Evolutionary conservation across 2,797 vertebrate genomes (phyloP).

Genomic region (Odontamblyopus rebecca): DNA sequence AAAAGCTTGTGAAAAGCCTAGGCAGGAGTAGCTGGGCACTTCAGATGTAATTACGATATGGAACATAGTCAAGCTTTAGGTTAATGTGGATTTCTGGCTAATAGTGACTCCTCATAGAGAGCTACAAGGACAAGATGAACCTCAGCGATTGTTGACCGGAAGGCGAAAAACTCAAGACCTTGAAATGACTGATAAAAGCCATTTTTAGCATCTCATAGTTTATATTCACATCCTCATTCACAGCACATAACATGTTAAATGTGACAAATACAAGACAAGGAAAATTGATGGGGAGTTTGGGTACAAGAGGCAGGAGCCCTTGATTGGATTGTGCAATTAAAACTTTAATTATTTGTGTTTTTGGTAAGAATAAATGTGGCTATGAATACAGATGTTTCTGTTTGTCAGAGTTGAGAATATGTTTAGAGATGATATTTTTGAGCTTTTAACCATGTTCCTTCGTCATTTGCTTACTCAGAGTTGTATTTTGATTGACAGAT

Average conservation of each 20-base stretch:
- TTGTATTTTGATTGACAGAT: too few species aligned
- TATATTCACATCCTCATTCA: conserved; percentile 38
- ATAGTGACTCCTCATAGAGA: conserved; percentile 11
- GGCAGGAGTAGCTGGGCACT: conserved; percentile 25
- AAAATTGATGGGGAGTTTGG: conserved; percentile 8
- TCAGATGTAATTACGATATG: conserved; percentile 49
- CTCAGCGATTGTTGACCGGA: conserved; percentile 4
- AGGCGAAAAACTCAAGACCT: conserved; percentile 13
- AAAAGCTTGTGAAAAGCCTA: conserved; percentile 19
- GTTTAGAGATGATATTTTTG: too few species aligned
- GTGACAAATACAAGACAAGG: conserved; percentile 18
- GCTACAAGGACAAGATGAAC: conserved; percentile 1
- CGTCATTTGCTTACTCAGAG: too few species aligned
- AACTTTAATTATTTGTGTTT: not conserved
- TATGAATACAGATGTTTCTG: too few species aligned
- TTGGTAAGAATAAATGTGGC: not conserved
- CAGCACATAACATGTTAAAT: conserved; percentile 17
- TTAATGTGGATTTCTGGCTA: conserved; percentile 20
- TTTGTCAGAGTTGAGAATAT: too few species aligned
- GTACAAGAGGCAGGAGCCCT: conserved; percentile 3
- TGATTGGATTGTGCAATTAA: not conserved
- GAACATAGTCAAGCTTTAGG: conserved; percentile 25
- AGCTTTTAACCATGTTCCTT: too few species aligned
- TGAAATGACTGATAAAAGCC: not conserved
- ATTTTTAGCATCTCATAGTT: conserved; percentile 10